Evolutionary conservation across 2,888 invertebrate species (phyloP), one percentile per base, ranked within the genome.

Genomic region (Pseudoips prasinana): DNA sequence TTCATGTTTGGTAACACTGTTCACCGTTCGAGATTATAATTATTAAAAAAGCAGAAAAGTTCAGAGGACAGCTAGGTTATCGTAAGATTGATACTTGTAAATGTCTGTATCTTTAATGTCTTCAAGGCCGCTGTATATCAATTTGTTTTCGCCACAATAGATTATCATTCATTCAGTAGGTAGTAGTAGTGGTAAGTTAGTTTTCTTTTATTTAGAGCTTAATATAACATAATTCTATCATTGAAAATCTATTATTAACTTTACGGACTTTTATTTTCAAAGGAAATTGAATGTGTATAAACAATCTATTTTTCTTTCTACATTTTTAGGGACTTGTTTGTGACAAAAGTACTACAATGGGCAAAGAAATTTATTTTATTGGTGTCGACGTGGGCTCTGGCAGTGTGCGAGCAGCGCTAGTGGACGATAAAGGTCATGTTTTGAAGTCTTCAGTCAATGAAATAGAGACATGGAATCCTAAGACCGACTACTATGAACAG

Each of bases 351-450:
- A 14, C 3, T 10, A 19, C 1, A 43, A 73, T 79, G 78, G 41
- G 42, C 36, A 49, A 49, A 31, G 57, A 66, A 26, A 51, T 61
- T 39, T 93, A 91, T 73, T 95, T 94, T 71, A 88, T 96, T 63
- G 96, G 96, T 37, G 95, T 98, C 7, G 98, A 98, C 84, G 97
- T 98, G 22, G 98, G 98, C 3, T 97, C 97, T 1, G 94, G 94
- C 7, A 97, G 98, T 83, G 96, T 92, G 0, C 89, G 98, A 48
- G 97, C 96, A 4, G 97, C 95, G 2, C 80, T 98, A 19, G 94
- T 97, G 2, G 83, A 91, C 32, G 78, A 89, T 3, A 73, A 84
- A 32, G 97, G 98, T 1, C 91, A 91, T 66, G 90, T 96, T 18
- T 44, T 92, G 3, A 90, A 91, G 46, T 84, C 90, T 25, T 88